These are phyloP conservation scores for Mesitornis unicolor DNA, from an alignment of 2,113 vertebrate genomes.

Conservation along the genomic window DNA sequence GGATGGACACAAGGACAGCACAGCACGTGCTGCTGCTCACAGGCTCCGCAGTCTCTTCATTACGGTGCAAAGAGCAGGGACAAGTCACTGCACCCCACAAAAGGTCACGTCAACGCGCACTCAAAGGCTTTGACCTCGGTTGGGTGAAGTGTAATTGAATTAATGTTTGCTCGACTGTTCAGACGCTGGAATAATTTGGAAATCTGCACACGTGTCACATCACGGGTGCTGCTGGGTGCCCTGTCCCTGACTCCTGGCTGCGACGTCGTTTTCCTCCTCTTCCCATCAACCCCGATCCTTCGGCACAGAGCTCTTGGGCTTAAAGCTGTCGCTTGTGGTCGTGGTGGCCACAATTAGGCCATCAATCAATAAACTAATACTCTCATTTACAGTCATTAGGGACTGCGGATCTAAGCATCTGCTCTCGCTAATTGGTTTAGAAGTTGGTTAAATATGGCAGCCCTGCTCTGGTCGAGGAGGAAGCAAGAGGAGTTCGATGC, in stretches of 20 bases:
- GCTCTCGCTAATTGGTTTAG: slow-evolving; percentile 49
- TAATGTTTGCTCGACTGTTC: background rate
- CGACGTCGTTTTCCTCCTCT: too few relatives aligned
- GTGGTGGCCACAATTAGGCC: slow-evolving; percentile 50
- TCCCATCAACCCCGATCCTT: too few relatives aligned
- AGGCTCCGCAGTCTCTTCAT: background rate
- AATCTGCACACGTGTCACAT: background rate
- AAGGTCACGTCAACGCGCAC: background rate
- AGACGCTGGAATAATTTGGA: background rate
- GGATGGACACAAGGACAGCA: background rate
- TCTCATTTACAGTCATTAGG: slow-evolving; percentile 61
- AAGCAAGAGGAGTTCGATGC: slow-evolving; percentile 1
- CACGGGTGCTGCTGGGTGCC: background rate
- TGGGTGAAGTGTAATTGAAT: slow-evolving; percentile 20
- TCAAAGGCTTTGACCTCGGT: background rate
- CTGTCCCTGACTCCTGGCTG: background rate
- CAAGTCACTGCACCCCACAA: background rate
- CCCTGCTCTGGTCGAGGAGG: background rate
- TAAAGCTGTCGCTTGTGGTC: background rate
- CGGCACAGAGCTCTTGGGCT: background rate
- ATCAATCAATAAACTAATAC: slow-evolving; percentile 59
- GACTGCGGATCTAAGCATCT: slow-evolving; percentile 19
- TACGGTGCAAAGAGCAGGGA: background rate
- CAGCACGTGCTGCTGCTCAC: accelerated
- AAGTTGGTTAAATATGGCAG: slow-evolving; percentile 49